These are phyloP conservation scores for Palythoa heliodiscus DNA, from an alignment of 92 coral and sea anemone species.

Conservation along the genomic window DNA sequence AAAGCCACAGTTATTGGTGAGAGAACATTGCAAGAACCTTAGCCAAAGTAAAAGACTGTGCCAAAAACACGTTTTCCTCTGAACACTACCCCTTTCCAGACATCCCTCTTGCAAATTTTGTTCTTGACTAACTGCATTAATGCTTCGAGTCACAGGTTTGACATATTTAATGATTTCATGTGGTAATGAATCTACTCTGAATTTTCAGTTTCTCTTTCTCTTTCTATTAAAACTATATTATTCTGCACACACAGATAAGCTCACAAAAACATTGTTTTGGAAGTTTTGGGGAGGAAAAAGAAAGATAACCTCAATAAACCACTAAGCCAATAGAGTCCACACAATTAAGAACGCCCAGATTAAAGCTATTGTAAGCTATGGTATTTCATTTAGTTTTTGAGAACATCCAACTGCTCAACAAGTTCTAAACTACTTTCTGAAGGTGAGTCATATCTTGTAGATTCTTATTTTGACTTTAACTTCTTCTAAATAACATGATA, in stretches of 20 bases:
- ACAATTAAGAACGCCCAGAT: constrained; percentile 44
- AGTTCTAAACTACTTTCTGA: constrained; percentile 25
- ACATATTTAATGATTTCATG: background rate
- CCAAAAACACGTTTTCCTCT: constrained; percentile 43
- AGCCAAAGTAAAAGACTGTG: constrained; percentile 40
- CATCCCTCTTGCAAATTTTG: constrained; percentile 60
- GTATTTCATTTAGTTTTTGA: constrained; percentile 50
- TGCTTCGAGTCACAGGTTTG: constrained; percentile 50
- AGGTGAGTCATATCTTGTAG: constrained; percentile 23
- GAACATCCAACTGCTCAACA: constrained; percentile 45
- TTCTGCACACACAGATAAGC: background rate
- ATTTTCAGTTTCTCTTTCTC: too few relatives aligned
- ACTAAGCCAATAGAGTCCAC: constrained; percentile 14
- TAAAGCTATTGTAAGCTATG: constrained; percentile 27
- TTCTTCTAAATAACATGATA: too few relatives aligned
- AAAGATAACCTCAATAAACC: constrained; percentile 42
- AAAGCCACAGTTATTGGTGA: constrained; percentile 53
- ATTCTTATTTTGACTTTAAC: background rate
- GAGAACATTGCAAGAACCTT: constrained; percentile 37
- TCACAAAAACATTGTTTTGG: constrained; percentile 47
- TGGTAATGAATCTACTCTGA: background rate
- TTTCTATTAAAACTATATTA: too few relatives aligned
- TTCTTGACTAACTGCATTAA: constrained; percentile 63
- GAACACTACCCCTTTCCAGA: constrained; percentile 52
- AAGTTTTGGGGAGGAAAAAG: constrained; percentile 45